A percentile compares a stretch with the other conserved stretches of the same genome.
These are phyloP conservation scores for Aphelenchoides bicaudatus DNA, from an alignment of 2,888 invertebrate genomes.

Conservation along the genomic window DNA sequence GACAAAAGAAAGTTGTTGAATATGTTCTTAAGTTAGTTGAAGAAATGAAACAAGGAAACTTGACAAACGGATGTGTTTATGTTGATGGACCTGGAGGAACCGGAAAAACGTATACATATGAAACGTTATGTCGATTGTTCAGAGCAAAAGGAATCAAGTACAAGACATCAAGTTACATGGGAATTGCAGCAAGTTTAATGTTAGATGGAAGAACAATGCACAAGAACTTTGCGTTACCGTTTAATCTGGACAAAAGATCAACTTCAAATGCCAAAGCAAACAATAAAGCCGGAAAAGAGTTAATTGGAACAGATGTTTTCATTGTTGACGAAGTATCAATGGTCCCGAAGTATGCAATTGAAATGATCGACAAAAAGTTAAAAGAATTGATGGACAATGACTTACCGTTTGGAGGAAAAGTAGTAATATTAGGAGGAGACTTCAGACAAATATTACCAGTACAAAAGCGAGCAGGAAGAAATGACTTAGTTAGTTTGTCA, in stretches of 20 bases:
- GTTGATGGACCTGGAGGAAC: constrained; percentile 62
- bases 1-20: constrained; percentile 19
- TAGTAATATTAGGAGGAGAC: constrained; percentile 36
- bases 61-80: constrained; percentile 39
- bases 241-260: constrained; percentile 12
- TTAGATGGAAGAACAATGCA: constrained; percentile 62
- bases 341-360: constrained; percentile 24
- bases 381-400: constrained; percentile 24
- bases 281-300: constrained; percentile 4
- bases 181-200: constrained; percentile 63
- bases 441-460: constrained; percentile 37
- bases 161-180: constrained; percentile 62
- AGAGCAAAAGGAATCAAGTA: constrained; percentile 56
- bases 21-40: constrained; percentile 6
- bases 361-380: constrained; percentile 22
- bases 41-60: not conserved
- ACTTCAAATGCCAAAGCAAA: not conserved
- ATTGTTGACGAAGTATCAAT: constrained; percentile 32
- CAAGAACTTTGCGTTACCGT: constrained; percentile 49
- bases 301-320: constrained; percentile 21
- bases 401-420: constrained; percentile 27
- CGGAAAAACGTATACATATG: constrained; percentile 62
- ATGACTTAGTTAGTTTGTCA: constrained; percentile 12
- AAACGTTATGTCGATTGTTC: constrained; percentile 59
- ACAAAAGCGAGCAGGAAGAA: not conserved